Conservation (phyloP, 2,797 vertebrate genomes). For the Diplodus puntazzo region DNA sequence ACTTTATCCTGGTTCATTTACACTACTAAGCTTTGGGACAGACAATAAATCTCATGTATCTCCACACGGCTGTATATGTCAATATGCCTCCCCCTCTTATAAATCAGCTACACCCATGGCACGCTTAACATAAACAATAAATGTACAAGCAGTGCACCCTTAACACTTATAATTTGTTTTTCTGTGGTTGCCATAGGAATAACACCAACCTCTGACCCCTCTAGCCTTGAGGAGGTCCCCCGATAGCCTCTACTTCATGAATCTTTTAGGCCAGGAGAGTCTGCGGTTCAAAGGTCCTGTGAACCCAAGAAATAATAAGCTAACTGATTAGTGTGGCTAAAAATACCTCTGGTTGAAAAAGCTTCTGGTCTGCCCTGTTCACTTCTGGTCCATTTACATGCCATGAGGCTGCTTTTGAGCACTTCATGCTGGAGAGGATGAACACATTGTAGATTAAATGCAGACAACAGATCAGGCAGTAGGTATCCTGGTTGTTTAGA, state of each 20-base stretch:
- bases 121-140: slow-evolving; percentile 61
- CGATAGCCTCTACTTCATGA: slow-evolving; percentile 79
- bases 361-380: slow-evolving; percentile 47
- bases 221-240: slow-evolving; percentile 76
- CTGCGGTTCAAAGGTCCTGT: slow-evolving; percentile 83
- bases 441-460: slow-evolving; percentile 35
- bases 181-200: slow-evolving; percentile 80
- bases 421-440: slow-evolving; percentile 54
- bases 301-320: slow-evolving; percentile 85
- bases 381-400: slow-evolving; percentile 59
- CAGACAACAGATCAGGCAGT: slow-evolving; percentile 22
- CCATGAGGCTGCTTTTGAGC: slow-evolving; percentile 48
- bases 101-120: slow-evolving; percentile 42
- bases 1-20: slow-evolving; percentile 20
- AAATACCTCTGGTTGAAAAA: slow-evolving; percentile 72
- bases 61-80: slow-evolving; percentile 21
- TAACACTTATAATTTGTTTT: slow-evolving; percentile 83
- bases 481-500: background rate
- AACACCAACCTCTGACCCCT: slow-evolving; percentile 81
- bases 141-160: slow-evolving; percentile 63
- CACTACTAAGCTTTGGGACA: slow-evolving; percentile 10
- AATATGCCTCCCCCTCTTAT: slow-evolving; percentile 36
- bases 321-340: slow-evolving; percentile 83
- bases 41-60: slow-evolving; percentile 28
- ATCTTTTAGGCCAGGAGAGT: slow-evolving; percentile 82